Conservation (phyloP, 2,113 vertebrate species). For the Pampusana beccarii region DNA sequence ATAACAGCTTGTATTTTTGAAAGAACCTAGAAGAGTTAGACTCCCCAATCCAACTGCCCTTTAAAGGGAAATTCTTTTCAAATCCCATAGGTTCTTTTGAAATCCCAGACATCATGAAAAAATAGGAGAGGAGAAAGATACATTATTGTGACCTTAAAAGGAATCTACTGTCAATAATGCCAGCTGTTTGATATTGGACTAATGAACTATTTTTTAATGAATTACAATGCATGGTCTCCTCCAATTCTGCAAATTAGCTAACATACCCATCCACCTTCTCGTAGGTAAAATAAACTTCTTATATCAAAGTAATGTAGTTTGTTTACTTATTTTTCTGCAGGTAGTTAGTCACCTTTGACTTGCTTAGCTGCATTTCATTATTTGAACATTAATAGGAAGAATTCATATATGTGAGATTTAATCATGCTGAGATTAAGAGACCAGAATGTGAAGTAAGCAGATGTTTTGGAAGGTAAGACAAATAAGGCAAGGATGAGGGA, state of each 20-base stretch:
- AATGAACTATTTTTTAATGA: background rate
- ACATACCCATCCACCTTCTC: background rate
- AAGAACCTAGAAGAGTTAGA: slow-evolving; percentile 19
- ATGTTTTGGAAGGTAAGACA: background rate
- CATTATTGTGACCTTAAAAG: background rate
- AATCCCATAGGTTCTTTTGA: slow-evolving; percentile 36
- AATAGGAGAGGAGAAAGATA: background rate
- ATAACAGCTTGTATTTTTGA: slow-evolving; percentile 53
- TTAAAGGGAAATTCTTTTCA: slow-evolving; percentile 42
- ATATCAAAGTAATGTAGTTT: background rate
- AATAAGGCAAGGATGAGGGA: background rate
- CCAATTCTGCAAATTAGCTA: background rate
- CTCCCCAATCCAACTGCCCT: slow-evolving; percentile 2
- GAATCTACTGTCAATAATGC: background rate
- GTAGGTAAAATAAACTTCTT: background rate
- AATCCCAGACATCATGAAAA: slow-evolving; percentile 29
- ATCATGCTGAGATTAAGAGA: background rate
- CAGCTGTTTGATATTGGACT: background rate
- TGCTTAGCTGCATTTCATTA: background rate
- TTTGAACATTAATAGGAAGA: background rate
- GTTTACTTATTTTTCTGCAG: background rate
- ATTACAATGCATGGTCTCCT: background rate
- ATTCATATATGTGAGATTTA: background rate
- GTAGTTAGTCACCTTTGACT: background rate
- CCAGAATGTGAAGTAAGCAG: background rate